These are phyloP conservation scores for Enhydra lutris DNA, from an alignment of 2,113 vertebrate species.

Conservation along the genomic window DNA sequence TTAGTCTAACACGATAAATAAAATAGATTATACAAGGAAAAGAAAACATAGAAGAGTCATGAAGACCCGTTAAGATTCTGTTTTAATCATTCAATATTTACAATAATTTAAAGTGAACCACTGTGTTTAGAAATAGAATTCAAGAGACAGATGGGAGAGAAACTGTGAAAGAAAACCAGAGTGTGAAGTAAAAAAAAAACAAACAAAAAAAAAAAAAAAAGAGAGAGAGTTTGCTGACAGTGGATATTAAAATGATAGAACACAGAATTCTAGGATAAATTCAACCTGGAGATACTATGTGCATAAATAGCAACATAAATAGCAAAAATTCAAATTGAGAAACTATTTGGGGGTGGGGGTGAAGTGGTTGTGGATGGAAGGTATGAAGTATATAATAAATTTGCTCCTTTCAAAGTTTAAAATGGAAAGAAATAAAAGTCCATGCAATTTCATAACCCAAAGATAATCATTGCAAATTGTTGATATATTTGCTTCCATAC, in stretches of 20 bases:
- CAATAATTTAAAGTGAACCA: neutral
- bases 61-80: neutral
- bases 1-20: neutral
- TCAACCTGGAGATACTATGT: neutral
- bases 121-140: neutral
- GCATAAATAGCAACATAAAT: neutral
- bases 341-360: fast-evolving
- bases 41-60: neutral
- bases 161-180: neutral
- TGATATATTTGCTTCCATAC: neutral
- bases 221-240: neutral
- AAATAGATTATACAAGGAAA: neutral
- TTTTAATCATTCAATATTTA: neutral
- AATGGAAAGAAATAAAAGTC: neutral
- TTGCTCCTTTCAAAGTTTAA: neutral
- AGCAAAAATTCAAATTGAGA: neutral
- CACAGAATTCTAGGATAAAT: neutral
- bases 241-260: neutral
- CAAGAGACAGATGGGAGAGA: neutral
- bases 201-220: neutral
- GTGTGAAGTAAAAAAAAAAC: neutral
- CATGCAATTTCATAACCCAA: neutral
- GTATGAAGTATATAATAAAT: neutral
- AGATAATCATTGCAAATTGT: neutral
- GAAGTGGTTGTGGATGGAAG: neutral